A percentile compares a stretch with the other conserved stretches of the same genome.
Evolutionary conservation across 2,797 vertebrate genomes (phyloP).

Genomic region (Otolemur crassicaudatus): DNA sequence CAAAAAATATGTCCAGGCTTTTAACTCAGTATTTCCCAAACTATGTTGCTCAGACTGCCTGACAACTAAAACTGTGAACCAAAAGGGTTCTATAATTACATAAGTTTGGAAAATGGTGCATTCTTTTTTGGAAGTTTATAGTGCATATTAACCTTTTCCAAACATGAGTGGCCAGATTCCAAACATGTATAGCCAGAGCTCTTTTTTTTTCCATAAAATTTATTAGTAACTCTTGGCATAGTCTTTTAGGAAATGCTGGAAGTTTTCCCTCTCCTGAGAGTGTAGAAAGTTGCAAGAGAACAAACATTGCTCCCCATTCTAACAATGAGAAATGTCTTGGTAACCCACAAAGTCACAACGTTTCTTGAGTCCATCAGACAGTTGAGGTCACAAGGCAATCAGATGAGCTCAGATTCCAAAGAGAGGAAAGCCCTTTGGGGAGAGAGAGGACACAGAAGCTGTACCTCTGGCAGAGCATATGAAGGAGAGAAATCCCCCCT

Average conservation of each 20-base stretch:
- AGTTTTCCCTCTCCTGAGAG: not conserved
- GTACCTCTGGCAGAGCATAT: not conserved
- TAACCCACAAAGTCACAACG: not conserved
- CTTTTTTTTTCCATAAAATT: conserved; percentile 21
- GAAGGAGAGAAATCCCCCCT: not conserved
- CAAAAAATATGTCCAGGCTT: not conserved
- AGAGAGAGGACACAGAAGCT: not conserved
- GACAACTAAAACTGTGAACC: not conserved
- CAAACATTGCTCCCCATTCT: not conserved
- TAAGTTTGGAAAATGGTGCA: conserved; percentile 17
- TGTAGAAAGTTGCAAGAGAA: not conserved
- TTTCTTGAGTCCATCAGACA: not conserved
- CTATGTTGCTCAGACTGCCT: not conserved
- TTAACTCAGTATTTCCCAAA: conserved; percentile 37
- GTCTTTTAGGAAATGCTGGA: conserved; percentile 4
- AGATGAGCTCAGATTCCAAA: not conserved
- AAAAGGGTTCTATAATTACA: not conserved
- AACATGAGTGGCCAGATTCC: not conserved
- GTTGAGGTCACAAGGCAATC: not conserved
- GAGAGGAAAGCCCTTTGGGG: not conserved
- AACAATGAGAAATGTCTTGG: not conserved
- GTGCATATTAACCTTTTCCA: not conserved
- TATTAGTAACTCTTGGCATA: not conserved
- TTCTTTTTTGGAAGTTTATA: conserved; percentile 26
- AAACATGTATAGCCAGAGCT: not conserved